Evolutionary conservation across 2,113 vertebrate genomes (phyloP).

Genomic region (Martes martes): DNA sequence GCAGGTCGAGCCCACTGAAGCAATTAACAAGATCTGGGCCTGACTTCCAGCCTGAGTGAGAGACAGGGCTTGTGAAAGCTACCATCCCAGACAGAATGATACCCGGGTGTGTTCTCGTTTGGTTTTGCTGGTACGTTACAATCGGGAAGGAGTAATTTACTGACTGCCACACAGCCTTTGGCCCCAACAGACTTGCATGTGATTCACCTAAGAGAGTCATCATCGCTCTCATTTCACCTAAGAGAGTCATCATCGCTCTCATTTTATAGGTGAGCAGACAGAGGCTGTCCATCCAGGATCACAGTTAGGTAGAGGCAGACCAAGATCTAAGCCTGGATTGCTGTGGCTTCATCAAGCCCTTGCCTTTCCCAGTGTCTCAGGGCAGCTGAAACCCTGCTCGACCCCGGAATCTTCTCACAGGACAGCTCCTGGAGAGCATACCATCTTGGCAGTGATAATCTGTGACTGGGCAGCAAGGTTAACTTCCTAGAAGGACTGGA

Average conservation of each 20-base stretch:
- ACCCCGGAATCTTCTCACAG: background rate
- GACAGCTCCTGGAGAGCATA: background rate
- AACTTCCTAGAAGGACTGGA: background rate
- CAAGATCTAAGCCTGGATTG: background rate
- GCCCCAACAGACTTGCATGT: no score
- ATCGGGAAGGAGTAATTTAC: background rate
- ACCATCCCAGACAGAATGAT: background rate
- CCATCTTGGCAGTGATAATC: accelerated
- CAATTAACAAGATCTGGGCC: background rate
- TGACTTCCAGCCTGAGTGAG: background rate
- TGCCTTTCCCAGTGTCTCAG: background rate
- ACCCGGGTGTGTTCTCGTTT: background rate
- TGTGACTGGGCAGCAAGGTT: background rate
- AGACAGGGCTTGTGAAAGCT: background rate
- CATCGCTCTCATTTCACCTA: background rate
- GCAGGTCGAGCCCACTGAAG: slow-evolving; percentile 1
- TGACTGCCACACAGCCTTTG: background rate
- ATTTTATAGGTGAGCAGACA: background rate
- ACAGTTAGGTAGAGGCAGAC: background rate
- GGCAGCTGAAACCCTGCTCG: background rate
- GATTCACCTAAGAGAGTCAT: background rate
- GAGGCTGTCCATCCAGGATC: background rate
- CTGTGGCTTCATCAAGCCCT: background rate
- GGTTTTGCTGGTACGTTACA: background rate
- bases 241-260: background rate